Evolutionary conservation across 1,140 invertebrate genomes (phyloP).

Genomic region (Tachypleus tridentatus): DNA sequence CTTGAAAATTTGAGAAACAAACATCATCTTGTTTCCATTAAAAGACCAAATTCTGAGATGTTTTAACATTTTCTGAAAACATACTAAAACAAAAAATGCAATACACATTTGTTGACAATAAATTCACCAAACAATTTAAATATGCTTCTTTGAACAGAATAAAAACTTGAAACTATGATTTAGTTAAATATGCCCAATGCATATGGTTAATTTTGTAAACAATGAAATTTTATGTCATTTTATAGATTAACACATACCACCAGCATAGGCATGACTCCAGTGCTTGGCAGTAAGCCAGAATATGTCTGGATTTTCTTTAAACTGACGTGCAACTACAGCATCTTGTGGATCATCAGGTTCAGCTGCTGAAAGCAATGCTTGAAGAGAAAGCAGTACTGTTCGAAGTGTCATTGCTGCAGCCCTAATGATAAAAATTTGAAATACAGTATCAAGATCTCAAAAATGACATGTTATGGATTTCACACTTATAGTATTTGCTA

Average conservation of each 20-base stretch:
- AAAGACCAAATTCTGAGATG: too few species aligned
- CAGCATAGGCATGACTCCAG: slow-evolving; percentile 92
- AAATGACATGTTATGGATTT: too few species aligned
- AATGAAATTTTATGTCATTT: too few species aligned
- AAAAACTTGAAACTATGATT: slow-evolving; percentile 8
- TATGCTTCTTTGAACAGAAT: not conserved
- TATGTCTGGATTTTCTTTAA: slow-evolving; percentile 72
- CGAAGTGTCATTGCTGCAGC: slow-evolving; percentile 96
- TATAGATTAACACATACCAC: slow-evolving; percentile 37
- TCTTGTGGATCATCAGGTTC: slow-evolving; percentile 95
- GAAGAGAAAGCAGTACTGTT: slow-evolving; percentile 84
- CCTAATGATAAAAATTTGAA: slow-evolving; percentile 38
- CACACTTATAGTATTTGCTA: too few species aligned
- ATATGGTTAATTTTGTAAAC: not conserved
- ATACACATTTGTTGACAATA: too few species aligned
- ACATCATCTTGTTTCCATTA: too few species aligned
- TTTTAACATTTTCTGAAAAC: too few species aligned
- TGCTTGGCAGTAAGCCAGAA: slow-evolving; percentile 80
- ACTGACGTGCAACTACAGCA: slow-evolving; percentile 94
- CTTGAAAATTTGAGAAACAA: too few species aligned
- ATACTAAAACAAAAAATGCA: too few species aligned
- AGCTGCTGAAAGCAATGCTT: slow-evolving; percentile 77
- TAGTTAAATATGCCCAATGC: slow-evolving; percentile 4
- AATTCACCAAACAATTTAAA: too few species aligned
- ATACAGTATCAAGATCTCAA: too few species aligned